A percentile compares a stretch with the other conserved stretches of the same genome.
Conservation (phyloP, 2,888 invertebrate genomes). For the Protophormia terraenovae region DNA sequence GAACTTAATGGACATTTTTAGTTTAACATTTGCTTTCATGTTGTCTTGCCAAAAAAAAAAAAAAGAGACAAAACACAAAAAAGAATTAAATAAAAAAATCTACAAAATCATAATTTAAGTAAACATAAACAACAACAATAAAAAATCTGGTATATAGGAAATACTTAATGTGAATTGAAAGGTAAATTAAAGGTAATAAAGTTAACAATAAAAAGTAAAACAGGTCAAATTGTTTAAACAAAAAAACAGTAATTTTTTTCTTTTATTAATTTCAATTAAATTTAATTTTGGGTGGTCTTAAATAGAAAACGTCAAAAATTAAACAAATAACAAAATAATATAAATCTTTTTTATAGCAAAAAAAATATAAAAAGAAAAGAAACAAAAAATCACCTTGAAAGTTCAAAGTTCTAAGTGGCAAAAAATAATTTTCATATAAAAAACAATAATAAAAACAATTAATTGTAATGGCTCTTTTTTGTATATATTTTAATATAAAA, state of each 20-base stretch:
- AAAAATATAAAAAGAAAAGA: neutral
- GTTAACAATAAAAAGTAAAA: neutral
- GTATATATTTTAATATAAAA: neutral
- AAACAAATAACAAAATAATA: neutral
- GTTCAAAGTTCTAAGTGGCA: constrained; percentile 22
- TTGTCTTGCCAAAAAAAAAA: neutral
- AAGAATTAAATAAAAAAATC: neutral
- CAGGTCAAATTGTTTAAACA: constrained; percentile 10
- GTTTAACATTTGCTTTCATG: constrained; percentile 29
- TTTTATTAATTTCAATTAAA: constrained; percentile 15
- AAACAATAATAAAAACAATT: constrained; percentile 5
- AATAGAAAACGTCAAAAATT: neutral
- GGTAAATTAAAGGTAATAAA: constrained; percentile 22
- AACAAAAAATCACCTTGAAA: constrained; percentile 42
- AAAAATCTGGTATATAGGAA: neutral
- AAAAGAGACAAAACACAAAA: neutral
- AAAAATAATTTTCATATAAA: neutral
- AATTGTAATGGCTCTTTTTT: neutral
- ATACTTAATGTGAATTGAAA: constrained; percentile 28
- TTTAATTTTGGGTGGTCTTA: constrained; percentile 13
- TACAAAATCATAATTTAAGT: neutral
- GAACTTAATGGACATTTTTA: constrained; percentile 52
- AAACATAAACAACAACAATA: neutral
- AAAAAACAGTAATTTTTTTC: neutral
- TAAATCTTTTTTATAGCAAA: neutral